These are phyloP conservation scores for Zonotrichia albicollis DNA, from an alignment of 2,797 vertebrate species.

Conservation along the genomic window DNA sequence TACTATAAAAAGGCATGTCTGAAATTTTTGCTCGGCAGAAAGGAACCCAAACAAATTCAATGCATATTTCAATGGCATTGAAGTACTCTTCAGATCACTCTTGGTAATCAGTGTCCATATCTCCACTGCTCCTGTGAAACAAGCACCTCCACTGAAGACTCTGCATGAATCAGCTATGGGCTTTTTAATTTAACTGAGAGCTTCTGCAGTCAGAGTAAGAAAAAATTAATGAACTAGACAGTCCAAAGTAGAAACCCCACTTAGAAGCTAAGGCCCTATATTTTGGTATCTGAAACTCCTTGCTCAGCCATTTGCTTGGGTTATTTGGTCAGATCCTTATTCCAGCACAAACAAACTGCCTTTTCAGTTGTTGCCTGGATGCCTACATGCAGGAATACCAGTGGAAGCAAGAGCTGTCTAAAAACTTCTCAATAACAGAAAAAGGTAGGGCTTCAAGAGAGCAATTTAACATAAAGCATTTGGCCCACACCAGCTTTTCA, in stretches of 20 bases:
- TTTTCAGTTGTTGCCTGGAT: neutral
- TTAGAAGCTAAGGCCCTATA: neutral
- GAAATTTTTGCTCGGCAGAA: neutral
- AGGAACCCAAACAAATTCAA: neutral
- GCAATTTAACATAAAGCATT: neutral
- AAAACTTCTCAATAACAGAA: neutral
- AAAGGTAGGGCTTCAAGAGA: neutral
- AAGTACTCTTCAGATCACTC: neutral
- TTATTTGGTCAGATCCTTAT: neutral
- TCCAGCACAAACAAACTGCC: neutral
- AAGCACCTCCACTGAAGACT: neutral
- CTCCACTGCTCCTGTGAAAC: neutral
- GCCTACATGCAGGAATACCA: neutral
- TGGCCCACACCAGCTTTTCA: neutral
- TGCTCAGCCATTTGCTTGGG: neutral
- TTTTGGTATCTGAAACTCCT: neutral
- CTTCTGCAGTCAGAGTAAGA: neutral
- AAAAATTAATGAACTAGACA: neutral
- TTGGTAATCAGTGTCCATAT: neutral
- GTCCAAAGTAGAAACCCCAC: neutral
- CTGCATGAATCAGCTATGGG: neutral
- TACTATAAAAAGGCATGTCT: neutral
- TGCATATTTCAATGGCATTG: neutral
- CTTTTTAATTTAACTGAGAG: constrained; percentile 4
- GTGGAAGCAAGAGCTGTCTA: neutral